Evolutionary conservation across 2,888 invertebrate genomes (phyloP).

Genomic region (Petrolisthes manimaculis): DNA sequence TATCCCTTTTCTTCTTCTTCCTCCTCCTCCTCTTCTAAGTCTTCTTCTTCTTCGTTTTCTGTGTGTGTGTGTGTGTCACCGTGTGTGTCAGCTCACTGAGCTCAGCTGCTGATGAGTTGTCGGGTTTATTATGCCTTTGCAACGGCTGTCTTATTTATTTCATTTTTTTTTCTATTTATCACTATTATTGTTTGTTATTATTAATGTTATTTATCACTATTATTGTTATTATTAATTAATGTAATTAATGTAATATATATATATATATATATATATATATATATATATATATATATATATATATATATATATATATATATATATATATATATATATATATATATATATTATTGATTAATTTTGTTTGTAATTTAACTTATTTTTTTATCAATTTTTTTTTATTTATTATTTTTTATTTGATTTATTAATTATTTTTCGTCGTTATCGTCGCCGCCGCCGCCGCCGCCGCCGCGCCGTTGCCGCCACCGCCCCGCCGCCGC

Average conservation of each 20-base stretch:
- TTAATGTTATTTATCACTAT: background rate
- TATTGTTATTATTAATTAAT: constrained; percentile 16
- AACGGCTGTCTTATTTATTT: too few species aligned
- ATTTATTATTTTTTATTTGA: too few species aligned
- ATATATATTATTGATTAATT: constrained; percentile 25
- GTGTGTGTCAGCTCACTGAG: too few species aligned
- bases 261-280: background rate
- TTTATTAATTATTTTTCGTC: too few species aligned
- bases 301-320: constrained; percentile 20
- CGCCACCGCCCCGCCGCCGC: too few species aligned
- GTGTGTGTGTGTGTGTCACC: background rate
- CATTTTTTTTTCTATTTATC: too few species aligned
- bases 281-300: constrained; percentile 33
- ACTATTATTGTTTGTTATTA: too few species aligned
- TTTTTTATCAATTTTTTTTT: too few species aligned
- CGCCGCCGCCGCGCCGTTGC: too few species aligned
- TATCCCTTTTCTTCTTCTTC: background rate
- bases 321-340: constrained; percentile 23
- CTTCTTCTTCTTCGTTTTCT: background rate
- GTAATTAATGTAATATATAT: background rate
- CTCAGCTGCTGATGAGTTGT: background rate
- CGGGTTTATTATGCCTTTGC: background rate
- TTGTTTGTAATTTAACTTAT: too few species aligned
- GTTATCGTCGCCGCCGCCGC: too few species aligned
- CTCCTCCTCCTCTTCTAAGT: background rate